phyloP scores from a whole-genome alignment of 2,888 invertebrate genomes.

The Athripsodes cinereus region DNA sequence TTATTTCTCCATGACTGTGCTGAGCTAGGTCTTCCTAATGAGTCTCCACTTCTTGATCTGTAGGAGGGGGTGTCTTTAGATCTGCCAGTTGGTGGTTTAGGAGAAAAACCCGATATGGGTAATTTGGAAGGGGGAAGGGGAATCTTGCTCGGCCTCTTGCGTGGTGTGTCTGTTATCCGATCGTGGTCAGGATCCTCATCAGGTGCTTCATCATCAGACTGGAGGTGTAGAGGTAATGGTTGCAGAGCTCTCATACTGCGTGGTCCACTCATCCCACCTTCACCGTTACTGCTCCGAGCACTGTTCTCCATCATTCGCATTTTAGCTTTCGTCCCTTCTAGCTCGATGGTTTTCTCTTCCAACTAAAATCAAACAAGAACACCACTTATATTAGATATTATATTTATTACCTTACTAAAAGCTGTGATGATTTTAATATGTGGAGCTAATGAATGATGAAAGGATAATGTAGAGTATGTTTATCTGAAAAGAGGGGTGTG shows the following conservation, averaged over 20 bases:
- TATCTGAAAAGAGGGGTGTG: too few species aligned
- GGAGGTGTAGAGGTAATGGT: slow-evolving; percentile 45
- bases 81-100: slow-evolving; percentile 49
- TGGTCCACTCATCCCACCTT: slow-evolving; percentile 35
- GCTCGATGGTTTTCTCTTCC: slow-evolving; percentile 75
- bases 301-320: slow-evolving; percentile 64
- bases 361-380: slow-evolving; percentile 47
- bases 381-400: too few species aligned
- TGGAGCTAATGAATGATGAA: too few species aligned
- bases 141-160: slow-evolving; percentile 62
- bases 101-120: slow-evolving; percentile 47
- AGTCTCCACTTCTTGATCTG: slow-evolving; percentile 43
- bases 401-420: too few species aligned
- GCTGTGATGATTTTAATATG: too few species aligned
- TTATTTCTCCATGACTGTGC: slow-evolving; percentile 43
- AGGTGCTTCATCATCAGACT: slow-evolving; percentile 50
- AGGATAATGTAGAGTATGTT: too few species aligned
- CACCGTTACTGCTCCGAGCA: slow-evolving; percentile 42
- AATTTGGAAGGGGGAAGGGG: slow-evolving; percentile 54
- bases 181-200: slow-evolving; percentile 41
- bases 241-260: slow-evolving; percentile 45
- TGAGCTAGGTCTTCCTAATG: slow-evolving; percentile 49
- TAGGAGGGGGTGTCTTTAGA: slow-evolving; percentile 30
- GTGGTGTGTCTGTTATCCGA: slow-evolving; percentile 33
- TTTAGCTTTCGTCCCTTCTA: slow-evolving; percentile 75